Evolutionary conservation across 2,797 vertebrate genomes (phyloP), one percentile per base, ranked within the genome.

Genomic region (Aphelocoma californica): DNA sequence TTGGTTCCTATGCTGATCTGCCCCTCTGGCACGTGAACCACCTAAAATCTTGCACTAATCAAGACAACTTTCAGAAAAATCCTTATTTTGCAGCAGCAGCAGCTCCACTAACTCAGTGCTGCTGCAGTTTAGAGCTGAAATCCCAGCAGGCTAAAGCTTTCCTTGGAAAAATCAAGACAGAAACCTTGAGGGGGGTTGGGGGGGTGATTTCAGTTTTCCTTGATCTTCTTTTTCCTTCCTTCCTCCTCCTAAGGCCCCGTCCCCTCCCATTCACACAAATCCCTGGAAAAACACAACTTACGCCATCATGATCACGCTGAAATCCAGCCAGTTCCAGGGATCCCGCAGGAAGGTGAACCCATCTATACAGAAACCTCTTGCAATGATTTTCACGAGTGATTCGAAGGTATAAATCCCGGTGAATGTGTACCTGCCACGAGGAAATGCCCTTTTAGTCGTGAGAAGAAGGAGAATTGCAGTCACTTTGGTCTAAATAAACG

Each of bases 221-320:
- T 3, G 16, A 47, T 21, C 29, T 51, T 5, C 7, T 20, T 69
- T 25, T 34, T 34, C 53, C 40, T 60, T 17, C 3, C n/a, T n/a
- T n/a, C 58, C 58, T 23, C 40, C 6, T 28, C 61, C 74, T 10
- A 7, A 36, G 77, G 70, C 28, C 31, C 51, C 31, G 2, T 32
- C 4, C 81, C 71, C 26, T 42, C 58, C 62, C 20, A 0, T 1
- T 2, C 1, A 8, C 79, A 75, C 6, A 25, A 25, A 56, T 2
- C 42, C 51, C 78, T 34, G 38, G 53, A 91, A 90, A 1, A 66
- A 77, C 32, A 14, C 97, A 97, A 99, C 99, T 99, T 98, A 99
- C 99, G 99, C 99, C 99, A 99, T 99, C 94, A 99, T 99, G 98
- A 99, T 99, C 93, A 99, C 99, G 90, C 99, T 99, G 98, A 99